phyloP scores from a whole-genome alignment of 2,113 vertebrate genomes.

The Mesocricetus auratus region DNA sequence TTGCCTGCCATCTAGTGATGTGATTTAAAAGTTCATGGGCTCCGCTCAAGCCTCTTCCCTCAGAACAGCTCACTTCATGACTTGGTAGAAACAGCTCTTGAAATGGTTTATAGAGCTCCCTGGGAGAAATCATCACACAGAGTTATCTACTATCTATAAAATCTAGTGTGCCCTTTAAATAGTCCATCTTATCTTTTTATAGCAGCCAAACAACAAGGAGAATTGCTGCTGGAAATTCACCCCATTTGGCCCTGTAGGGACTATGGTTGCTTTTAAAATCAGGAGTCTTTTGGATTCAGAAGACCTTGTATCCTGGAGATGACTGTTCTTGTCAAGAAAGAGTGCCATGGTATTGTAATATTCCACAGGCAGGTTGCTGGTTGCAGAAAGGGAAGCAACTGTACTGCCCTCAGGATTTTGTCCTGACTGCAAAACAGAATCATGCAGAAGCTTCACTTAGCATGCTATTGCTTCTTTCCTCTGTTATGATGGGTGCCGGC shows the following conservation, averaged over 20 bases:
- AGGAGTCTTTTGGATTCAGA: background rate
- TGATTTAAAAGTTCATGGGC: background rate
- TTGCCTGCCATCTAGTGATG: background rate
- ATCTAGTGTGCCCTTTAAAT: background rate
- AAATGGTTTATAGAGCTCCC: background rate
- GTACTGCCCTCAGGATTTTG: background rate
- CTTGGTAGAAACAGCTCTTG: too few relatives aligned
- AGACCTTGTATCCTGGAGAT: background rate
- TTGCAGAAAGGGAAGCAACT: background rate
- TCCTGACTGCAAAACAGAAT: background rate
- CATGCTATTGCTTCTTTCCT: background rate
- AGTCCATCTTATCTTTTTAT: background rate
- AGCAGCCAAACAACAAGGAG: background rate
- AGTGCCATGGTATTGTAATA: background rate
- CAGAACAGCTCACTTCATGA: background rate
- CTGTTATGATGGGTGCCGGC: background rate
- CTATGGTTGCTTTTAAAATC: background rate
- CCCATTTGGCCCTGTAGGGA: background rate
- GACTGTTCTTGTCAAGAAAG: background rate
- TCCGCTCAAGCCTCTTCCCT: background rate
- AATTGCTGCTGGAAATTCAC: background rate
- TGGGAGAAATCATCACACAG: background rate
- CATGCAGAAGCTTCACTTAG: too few relatives aligned
- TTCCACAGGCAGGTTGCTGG: background rate
- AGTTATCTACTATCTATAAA: fast-evolving